Evolutionary conservation across 2,888 invertebrate genomes (phyloP).

Genomic region (Lasiommata megera): DNA sequence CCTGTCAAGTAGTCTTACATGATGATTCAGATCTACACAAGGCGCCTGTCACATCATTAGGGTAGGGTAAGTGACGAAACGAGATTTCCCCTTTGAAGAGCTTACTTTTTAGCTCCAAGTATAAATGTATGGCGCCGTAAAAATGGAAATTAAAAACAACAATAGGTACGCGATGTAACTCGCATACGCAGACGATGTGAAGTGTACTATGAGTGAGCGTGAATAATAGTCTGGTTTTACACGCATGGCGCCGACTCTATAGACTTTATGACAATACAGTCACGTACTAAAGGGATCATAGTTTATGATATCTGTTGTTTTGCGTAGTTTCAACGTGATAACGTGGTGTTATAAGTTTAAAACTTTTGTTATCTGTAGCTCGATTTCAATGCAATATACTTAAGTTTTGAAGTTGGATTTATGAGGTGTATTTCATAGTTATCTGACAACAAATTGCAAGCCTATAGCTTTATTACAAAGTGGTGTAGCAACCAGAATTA

Average conservation of each 20-base stretch:
- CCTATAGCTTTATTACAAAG: no score
- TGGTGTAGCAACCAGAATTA: no score
- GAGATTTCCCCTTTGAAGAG: no score
- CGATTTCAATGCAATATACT: no score
- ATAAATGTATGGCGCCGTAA: constrained; percentile 10
- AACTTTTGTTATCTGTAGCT: background rate
- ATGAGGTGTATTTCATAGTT: no score
- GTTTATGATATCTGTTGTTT: constrained; percentile 13
- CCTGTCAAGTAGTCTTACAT: no score
- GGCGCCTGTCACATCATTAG: no score
- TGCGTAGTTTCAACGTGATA: constrained; percentile 1
- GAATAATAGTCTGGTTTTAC: constrained; percentile 23
- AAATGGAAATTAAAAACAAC: constrained; percentile 19
- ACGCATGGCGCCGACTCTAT: constrained; percentile 19
- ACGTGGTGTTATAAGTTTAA: background rate
- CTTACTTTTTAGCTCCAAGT: background rate
- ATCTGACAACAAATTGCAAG: no score
- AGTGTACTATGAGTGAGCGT: constrained; percentile 21
- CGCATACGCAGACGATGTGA: constrained; percentile 19
- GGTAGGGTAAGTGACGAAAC: no score
- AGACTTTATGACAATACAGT: constrained; percentile 17
- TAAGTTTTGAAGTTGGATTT: no score
- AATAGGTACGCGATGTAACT: constrained; percentile 16
- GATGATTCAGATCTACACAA: no score
- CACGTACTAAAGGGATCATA: constrained; percentile 14